Base-by-base conservation (phyloP, 2,888 invertebrate genomes). In the Drosophila testacea region DNA sequence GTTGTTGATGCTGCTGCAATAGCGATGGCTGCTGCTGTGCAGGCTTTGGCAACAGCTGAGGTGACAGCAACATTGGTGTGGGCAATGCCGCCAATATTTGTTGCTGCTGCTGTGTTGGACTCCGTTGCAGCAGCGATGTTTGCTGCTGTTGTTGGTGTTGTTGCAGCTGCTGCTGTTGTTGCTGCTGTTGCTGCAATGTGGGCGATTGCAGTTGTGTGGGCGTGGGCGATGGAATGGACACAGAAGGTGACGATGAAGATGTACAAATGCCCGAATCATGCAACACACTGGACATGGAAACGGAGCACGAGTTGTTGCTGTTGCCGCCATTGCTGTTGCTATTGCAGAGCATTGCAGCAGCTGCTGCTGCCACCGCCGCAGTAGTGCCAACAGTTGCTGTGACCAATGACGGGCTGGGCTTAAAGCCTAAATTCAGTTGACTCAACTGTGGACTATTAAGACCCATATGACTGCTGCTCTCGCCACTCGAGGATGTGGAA, bases 401-500 rank as follows among this genome's bases (percentile, higher is more conserved):
- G 30, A 68, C 44, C 34, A 77, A 46, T 4, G 65, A 44, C 1
- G 77, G 60, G n/a, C 73, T 76, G 2, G 79, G 63, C 60, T 86
- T 86, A 22, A 90, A 82, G 47, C 83, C 77, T 47, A 88, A 56
- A 48, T 79, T 86, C 34, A 87, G 46, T 44, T 88, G 87, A 13
- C 79, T 83, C 28, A 88, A 74, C 69, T 90, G 92, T 2, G 92
- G 92, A 75, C 92, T 92, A 28, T 92, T 85, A 0, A 92, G 76
- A 0, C 89, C 84, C 85, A 88, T 91, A 69, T 91, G 92, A 62
- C 92, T 92, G 74, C 92, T 92, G 74, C 92, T 92, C 51, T 92
- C 92, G n/a, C 92, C 92, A 73, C 92, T 92, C 4, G 92, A 92
- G 6, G 92, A 93, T 2, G 92, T 92, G 11, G 92, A 92, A 6